Evolutionary conservation across 2,888 invertebrate species (phyloP), one percentile per base, ranked within the genome.

Genomic region (Deilephila elpenor): DNA sequence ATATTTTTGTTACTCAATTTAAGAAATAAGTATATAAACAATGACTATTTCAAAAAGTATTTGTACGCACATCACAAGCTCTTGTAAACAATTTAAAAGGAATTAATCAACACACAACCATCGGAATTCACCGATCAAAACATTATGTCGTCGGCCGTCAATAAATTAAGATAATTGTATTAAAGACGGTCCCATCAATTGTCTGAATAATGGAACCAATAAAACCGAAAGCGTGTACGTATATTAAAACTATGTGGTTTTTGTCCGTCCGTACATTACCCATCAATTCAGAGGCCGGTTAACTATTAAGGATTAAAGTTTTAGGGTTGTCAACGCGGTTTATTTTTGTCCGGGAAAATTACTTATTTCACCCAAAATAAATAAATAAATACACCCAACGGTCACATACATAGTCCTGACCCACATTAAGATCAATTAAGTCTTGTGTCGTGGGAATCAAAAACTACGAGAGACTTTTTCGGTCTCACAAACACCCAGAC

Each of bases 161-260:
- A 67, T 67, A 67, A 67, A 67, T 67, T 67, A 67, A 51, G 67
- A 67, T 67, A 67, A 67, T 67, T 67, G 67, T 67, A 67, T 67
- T 67, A 67, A 67, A 51, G 67, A 67, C 67, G 44, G 62, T 64
- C 20, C 64, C 62, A 51, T 67, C 67, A 67, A 67, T 51, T 67
- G 67, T 14, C 51, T 67, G 67, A 44, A 67, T 56, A 56, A 56
- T 67, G 44, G 25, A 20, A 44, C 44, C 67, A 67, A 67, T 67
- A 67, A 56, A n/a, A 67, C 67, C 67, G 44, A 67, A 67, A 67
- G 67, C 25, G 44, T 25, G 60, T 67, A 51, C 67, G 67, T 67
- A 67, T 67, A 67, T 51, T 51, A 67, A 67, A 67, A 67, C 67
- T 67, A 51, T 67, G 44, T 44, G 67, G 44, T 67, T 67, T 67